Base-by-base conservation (phyloP, 2,888 invertebrate genomes). In the Alsophila aescularia region DNA sequence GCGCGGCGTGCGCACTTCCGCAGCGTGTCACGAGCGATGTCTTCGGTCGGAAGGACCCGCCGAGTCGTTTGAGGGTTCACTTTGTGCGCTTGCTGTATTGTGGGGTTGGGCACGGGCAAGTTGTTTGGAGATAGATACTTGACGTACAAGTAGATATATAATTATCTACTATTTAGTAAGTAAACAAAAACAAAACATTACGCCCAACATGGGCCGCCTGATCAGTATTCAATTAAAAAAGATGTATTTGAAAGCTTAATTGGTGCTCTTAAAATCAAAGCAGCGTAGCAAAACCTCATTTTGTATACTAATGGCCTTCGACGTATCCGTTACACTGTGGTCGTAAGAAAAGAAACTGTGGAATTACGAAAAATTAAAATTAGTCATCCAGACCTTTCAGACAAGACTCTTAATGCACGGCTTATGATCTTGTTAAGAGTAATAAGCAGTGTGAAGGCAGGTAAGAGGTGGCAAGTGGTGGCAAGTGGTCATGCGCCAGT, bases 1-100 rank as follows among this genome's bases (percentile, higher is more conserved):
- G 85, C 81, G 79, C 77, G 79, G 79, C 77, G 74, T 74, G 82
- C 82, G 78, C 64, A 79, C 85, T 82, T 85, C 86, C 85, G 81
- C 45, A 45, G 64, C 72, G 74, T 77, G 83, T 76, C 78, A 75
- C 70, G 71, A 73, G 66, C 75, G 72, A 72, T 77, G 81, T 85
- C 85, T 84, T 82, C 77, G 69, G 77, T 69, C 80, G 79, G 79
- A 79, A 79, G 68, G 73, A 68, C 68, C 71, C 66, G 69, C 55
- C 66, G 57, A 60, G 68, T 55, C 69, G 73, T 70, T 75, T 67
- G 74, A 75, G 75, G 72, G 76, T 66, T 66, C 43, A 54, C 60
- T 55, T 64, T 60, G 62, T 58, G 54, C 41, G 58, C 65, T 73
- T 66, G 51, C 65, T 65, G 37, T 48, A 49, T 49, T 49, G 66